phyloP scores from a whole-genome alignment of 1,140 invertebrate species.

The Drosophila athabasca region DNA sequence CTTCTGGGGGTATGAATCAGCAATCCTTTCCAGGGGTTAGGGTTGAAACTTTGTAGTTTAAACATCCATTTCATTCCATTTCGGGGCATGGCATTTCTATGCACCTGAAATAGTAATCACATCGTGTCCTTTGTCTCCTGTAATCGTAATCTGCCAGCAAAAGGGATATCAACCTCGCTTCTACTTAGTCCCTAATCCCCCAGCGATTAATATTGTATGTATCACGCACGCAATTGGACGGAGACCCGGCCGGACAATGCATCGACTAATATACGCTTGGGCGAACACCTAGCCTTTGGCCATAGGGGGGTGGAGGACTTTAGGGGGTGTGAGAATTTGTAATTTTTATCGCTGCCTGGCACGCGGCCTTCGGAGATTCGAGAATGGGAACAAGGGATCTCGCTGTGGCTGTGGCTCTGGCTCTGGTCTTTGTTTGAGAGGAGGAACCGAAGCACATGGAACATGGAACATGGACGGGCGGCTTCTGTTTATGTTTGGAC shows the following conservation, averaged over 20 bases:
- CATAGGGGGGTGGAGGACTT: neutral
- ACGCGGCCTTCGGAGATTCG: constrained; percentile 37
- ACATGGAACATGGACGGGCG: neutral
- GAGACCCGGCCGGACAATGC: constrained; percentile 20
- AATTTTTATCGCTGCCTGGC: constrained; percentile 69
- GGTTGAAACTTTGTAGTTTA: too few relatives aligned
- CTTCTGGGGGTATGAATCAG: neutral
- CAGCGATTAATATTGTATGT: constrained; percentile 53
- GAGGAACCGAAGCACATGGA: constrained; percentile 1
- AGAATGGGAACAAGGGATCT: neutral
- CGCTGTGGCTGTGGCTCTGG: constrained; percentile 4
- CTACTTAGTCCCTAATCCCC: constrained; percentile 21
- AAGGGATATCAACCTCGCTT: too few relatives aligned
- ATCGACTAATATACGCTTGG: constrained; percentile 29
- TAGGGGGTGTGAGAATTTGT: constrained; percentile 55
- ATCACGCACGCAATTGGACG: constrained; percentile 45
- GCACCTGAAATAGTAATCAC: constrained; percentile 24
- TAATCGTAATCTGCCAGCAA: constrained; percentile 7
- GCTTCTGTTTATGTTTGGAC: constrained; percentile 71
- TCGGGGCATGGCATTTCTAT: neutral
- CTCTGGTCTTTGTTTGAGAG: constrained; percentile 57
- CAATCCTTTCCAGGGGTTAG: too few relatives aligned
- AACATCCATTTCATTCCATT: too few relatives aligned
- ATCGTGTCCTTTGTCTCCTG: constrained; percentile 25
- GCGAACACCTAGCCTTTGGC: constrained; percentile 19